Conservation (phyloP, 2,888 invertebrate genomes). For the Tetragonula carbonaria region DNA sequence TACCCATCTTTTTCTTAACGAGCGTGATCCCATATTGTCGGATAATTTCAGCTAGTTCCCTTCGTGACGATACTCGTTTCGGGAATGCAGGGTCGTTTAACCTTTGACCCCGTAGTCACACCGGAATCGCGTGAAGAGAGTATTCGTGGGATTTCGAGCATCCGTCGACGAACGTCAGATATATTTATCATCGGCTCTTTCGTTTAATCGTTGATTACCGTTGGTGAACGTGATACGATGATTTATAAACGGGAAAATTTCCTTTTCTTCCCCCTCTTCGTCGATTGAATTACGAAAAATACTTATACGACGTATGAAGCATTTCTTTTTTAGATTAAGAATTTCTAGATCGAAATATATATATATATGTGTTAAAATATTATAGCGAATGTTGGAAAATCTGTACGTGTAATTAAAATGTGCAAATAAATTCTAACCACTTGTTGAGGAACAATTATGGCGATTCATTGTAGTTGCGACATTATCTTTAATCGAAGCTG, state of each 20-base stretch:
- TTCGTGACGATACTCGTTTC: slow-evolving; percentile 42
- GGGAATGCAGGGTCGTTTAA: slow-evolving; percentile 50
- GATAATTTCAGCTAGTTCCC: slow-evolving; percentile 28
- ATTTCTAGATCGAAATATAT: too few species aligned
- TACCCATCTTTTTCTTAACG: background rate
- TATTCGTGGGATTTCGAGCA: slow-evolving; percentile 29
- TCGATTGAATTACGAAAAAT: background rate
- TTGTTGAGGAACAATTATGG: background rate
- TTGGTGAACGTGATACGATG: background rate
- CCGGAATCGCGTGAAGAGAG: slow-evolving; percentile 34
- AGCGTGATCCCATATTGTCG: slow-evolving; percentile 35
- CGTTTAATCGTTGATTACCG: background rate
- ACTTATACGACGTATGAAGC: background rate
- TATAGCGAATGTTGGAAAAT: too few species aligned
- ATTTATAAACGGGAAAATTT: background rate
- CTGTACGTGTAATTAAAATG: background rate
- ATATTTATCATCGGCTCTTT: background rate
- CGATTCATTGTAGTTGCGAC: background rate
- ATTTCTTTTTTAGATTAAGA: too few species aligned
- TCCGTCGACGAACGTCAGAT: background rate
- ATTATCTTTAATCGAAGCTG: slow-evolving; percentile 23
- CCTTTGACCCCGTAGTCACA: slow-evolving; percentile 35
- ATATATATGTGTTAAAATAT: too few species aligned
- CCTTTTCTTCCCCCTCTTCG: too few species aligned
- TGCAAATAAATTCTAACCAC: background rate